Evolutionary conservation across 2,888 invertebrate genomes (phyloP).

Genomic region (Drosophila limbata): DNA sequence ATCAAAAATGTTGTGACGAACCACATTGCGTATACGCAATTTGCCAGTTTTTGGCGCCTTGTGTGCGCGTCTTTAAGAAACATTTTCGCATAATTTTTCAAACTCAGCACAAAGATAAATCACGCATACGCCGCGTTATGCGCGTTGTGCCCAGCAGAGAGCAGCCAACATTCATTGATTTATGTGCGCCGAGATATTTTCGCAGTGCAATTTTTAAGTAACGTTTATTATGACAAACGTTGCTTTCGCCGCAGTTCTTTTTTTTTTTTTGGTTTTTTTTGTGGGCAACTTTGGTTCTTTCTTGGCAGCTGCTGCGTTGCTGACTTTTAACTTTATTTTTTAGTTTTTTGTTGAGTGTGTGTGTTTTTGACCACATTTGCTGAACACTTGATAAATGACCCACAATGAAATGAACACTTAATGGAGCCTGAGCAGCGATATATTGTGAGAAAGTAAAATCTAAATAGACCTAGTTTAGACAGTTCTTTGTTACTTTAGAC

Average conservation of each 20-base stretch:
- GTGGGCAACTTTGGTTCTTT: slow-evolving; percentile 17
- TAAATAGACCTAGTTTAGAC: not conserved
- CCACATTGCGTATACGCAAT: slow-evolving; percentile 37
- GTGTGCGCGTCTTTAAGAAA: slow-evolving; percentile 1
- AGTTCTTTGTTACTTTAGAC: not conserved
- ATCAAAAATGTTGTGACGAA: slow-evolving; percentile 12
- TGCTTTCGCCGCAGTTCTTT: slow-evolving; percentile 37
- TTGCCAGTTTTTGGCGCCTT: slow-evolving; percentile 20
- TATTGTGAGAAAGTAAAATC: not conserved
- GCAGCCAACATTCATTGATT: slow-evolving; percentile 59
- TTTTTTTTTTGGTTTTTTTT: slow-evolving; percentile 10
- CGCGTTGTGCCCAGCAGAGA: slow-evolving; percentile 4
- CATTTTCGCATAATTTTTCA: slow-evolving; percentile 32
- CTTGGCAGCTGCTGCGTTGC: slow-evolving; percentile 13
- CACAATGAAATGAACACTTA: slow-evolving; percentile 61
- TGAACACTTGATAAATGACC: slow-evolving; percentile 58
- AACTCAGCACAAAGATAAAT: slow-evolving; percentile 38
- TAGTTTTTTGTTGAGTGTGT: not conserved
- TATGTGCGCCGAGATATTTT: slow-evolving; percentile 63
- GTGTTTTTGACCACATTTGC: slow-evolving; percentile 32
- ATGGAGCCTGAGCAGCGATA: slow-evolving; percentile 49
- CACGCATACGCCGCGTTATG: slow-evolving; percentile 48
- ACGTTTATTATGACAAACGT: slow-evolving; percentile 77
- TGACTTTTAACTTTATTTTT: slow-evolving; percentile 1
- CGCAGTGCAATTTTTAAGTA: slow-evolving; percentile 67